Evolutionary conservation across 2,888 invertebrate genomes (phyloP).

Genomic region (Asteroscopus sphinx): DNA sequence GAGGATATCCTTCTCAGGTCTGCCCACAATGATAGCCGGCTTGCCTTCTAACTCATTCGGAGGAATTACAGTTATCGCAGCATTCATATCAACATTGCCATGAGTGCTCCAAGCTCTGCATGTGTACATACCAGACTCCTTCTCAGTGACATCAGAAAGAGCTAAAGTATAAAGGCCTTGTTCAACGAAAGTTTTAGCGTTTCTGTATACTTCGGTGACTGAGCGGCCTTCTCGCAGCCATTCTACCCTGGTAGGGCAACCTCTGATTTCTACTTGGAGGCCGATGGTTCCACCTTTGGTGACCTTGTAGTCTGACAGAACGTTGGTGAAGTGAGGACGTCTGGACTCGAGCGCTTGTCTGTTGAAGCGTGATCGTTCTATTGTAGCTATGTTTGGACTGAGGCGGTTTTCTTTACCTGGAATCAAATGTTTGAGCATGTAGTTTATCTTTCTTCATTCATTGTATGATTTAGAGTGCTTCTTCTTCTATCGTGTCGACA

Average conservation of each 20-base stretch:
- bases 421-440: conserved; percentile 40
- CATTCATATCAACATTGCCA: conserved; percentile 93
- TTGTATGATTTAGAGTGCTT: too few species aligned
- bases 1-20: conserved; percentile 94
- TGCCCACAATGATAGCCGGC: conserved; percentile 94
- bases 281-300: conserved; percentile 94
- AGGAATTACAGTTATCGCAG: conserved; percentile 92
- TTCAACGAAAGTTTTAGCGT: conserved; percentile 92
- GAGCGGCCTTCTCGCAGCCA: conserved; percentile 93
- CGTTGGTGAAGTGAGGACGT: conserved; percentile 92
- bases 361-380: conserved; percentile 75
- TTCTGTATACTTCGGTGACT: conserved; percentile 89
- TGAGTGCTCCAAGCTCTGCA: conserved; percentile 93
- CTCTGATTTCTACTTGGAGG: conserved; percentile 94
- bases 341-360: conserved; percentile 85
- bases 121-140: conserved; percentile 93
- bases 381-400: conserved; percentile 74
- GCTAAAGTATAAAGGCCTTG: conserved; percentile 93
- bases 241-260: conserved; percentile 92
- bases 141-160: conserved; percentile 92
- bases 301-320: conserved; percentile 93
- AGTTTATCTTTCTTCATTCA: too few species aligned
- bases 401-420: conserved; percentile 74
- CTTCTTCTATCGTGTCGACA: too few species aligned
- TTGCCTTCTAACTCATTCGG: conserved; percentile 91